phyloP scores from a whole-genome alignment of 2,113 vertebrate species.

The Nothobranchius kuhntae region DNA sequence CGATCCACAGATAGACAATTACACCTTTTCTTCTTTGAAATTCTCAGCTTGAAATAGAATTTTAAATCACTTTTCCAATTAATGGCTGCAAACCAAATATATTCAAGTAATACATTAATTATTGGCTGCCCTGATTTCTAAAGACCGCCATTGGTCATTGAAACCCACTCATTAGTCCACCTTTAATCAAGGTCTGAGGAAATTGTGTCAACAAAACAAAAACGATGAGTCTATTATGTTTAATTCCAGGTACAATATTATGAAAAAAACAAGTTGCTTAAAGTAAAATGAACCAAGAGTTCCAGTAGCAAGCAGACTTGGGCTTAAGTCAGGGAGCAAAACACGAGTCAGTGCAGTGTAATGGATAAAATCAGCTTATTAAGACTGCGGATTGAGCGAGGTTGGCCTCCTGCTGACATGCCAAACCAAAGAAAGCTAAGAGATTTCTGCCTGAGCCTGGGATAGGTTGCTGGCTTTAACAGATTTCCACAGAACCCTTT shows the following conservation, averaged over 20 bases:
- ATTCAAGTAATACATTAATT: too few species aligned
- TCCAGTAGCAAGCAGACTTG: not conserved
- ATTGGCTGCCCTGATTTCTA: not conserved
- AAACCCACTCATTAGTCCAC: not conserved
- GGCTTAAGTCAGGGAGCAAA: not conserved
- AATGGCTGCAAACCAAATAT: too few species aligned
- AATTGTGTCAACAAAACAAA: not conserved
- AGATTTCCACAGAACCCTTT: conserved; percentile 9
- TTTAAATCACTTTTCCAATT: too few species aligned
- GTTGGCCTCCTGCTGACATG: not conserved
- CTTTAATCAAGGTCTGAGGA: not conserved
- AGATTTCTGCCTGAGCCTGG: conserved; percentile 9
- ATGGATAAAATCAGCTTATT: conserved; percentile 1
- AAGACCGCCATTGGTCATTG: not conserved
- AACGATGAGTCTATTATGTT: not conserved
- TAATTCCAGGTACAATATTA: not conserved
- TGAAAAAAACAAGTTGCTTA: not conserved
- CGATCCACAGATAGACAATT: too few species aligned
- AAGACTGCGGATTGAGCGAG: not conserved
- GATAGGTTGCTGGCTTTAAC: conserved; percentile 14
- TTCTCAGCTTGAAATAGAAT: too few species aligned
- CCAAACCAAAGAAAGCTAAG: conserved; percentile 8
- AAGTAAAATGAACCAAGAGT: not conserved
- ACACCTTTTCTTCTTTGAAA: too few species aligned
- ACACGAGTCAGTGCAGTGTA: not conserved